Base-by-base conservation (phyloP, 2,797 vertebrate species). In the Characodon lateralis region DNA sequence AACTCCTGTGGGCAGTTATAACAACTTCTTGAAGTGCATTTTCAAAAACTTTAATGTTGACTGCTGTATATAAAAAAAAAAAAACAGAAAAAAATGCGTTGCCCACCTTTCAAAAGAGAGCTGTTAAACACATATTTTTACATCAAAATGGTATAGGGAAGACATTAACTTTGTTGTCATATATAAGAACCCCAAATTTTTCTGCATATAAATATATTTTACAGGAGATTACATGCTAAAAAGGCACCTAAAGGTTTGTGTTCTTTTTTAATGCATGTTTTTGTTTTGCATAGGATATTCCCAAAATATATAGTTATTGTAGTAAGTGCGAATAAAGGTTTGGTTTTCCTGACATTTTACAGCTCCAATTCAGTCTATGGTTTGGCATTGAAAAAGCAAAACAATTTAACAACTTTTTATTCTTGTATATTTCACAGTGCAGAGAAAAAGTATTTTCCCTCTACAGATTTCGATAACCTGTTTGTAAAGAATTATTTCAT, bases 301-400 rank as follows among this genome's bases (percentile, higher is more conserved):
- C 48, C 2, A 12, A 50, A 50, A 50, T 50, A 13, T 50, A 14
- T 50, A 14, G 50, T 51, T 51, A 77, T 75, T 50, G 41, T 65
- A 65, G 68, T 74, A 73, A 79, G 65, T 81, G 26, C 58, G 77
- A 70, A 84, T 58, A 71, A 78, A 80, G 16, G 68, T 22, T 18
- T 61, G 0, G 4, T 1, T 48, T 66, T 74, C 66, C 61, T 80
- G 73, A 80, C 79, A 83, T 88, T 80, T 83, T 68, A 77, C 81
- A 77, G 48, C n/a, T 24, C 35, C 68, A 78, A 71, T 85, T 78
- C 79, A 72, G 26, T 24, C 58, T n/a, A 35, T 16, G 55, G 16
- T 35, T 35, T 35, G 35, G 50, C 50, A 51, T 51, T 51, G 50
- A 5, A 16, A 83, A 71, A 82, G 39, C 22, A 7, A 71, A 50